A percentile compares a stretch with the other conserved stretches of the same genome.
These are phyloP conservation scores for Drosophila nannoptera DNA, from an alignment of 1,140 invertebrate species.

Conservation along the genomic window DNA sequence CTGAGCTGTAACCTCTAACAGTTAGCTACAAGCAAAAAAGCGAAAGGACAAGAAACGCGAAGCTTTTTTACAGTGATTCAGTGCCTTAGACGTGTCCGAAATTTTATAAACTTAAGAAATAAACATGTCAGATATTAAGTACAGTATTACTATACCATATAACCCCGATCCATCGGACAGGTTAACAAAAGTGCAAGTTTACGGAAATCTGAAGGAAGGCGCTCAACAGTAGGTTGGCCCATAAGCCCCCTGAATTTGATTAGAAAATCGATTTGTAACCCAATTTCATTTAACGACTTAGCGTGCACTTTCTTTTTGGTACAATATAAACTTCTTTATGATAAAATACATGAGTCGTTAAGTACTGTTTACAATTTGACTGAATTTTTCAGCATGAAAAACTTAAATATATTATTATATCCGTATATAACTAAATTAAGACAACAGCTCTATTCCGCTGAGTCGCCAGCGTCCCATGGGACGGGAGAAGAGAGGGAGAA, in stretches of 20 bases:
- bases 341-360: too few relatives aligned
- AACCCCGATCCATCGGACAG: conserved; percentile 34
- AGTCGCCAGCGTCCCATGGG: too few relatives aligned
- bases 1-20: conserved; percentile 52
- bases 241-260: neutral
- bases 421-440: too few relatives aligned
- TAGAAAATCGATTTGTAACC: conserved; percentile 49
- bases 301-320: too few relatives aligned
- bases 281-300: conserved; percentile 3
- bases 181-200: conserved; percentile 38
- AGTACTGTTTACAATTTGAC: too few relatives aligned
- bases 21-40: conserved; percentile 2
- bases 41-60: neutral
- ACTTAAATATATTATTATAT: too few relatives aligned
- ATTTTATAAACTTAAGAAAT: neutral
- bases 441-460: too few relatives aligned
- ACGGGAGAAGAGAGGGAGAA: too few relatives aligned
- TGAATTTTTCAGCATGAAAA: too few relatives aligned
- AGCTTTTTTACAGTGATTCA: conserved; percentile 20
- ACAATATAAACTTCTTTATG: too few relatives aligned
- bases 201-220: conserved; percentile 30
- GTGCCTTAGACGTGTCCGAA: conserved; percentile 2
- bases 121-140: conserved; percentile 57
- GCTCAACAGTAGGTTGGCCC: conserved; percentile 53
- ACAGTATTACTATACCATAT: conserved; percentile 40